phyloP scores from a whole-genome alignment of 2,113 vertebrate species.

The Verasper variegatus region DNA sequence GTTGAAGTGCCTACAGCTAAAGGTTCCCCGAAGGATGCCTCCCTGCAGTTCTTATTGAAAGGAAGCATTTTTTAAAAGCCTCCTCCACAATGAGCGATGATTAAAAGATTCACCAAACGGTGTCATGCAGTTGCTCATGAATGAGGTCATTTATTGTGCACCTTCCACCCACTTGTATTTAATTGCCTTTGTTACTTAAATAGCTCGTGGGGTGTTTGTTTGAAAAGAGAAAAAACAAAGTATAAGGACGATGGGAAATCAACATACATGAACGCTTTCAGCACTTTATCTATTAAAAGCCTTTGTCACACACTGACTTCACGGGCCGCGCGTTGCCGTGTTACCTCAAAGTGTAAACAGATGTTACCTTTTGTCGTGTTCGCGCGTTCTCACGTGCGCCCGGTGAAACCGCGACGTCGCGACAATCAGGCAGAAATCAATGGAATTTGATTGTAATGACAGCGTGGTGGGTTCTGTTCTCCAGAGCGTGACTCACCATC shows the following conservation, averaged over 20 bases:
- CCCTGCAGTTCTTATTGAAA: conserved; percentile 2
- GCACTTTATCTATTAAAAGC: too few species aligned
- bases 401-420: neutral
- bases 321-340: too few species aligned
- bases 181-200: conserved; percentile 18
- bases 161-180: conserved; percentile 23
- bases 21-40: conserved; percentile 8
- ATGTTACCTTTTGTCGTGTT: too few species aligned
- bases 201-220: neutral
- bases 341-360: too few species aligned
- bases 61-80: conserved; percentile 1
- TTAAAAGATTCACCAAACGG: conserved; percentile 23
- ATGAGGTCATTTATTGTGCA: conserved; percentile 30
- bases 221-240: neutral
- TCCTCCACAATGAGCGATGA: conserved; percentile 21
- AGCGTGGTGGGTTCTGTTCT: conserved; percentile 4
- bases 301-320: too few species aligned
- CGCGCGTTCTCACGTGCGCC: too few species aligned
- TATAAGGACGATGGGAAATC: neutral
- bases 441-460: conserved; percentile 43
- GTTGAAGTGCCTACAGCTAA: conserved; percentile 25
- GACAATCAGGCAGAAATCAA: conserved; percentile 43
- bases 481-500: conserved; percentile 29
- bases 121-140: conserved; percentile 6
- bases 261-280: too few species aligned